Conservation (phyloP, 2,113 vertebrate genomes). For the Pterocles burchelli region DNA sequence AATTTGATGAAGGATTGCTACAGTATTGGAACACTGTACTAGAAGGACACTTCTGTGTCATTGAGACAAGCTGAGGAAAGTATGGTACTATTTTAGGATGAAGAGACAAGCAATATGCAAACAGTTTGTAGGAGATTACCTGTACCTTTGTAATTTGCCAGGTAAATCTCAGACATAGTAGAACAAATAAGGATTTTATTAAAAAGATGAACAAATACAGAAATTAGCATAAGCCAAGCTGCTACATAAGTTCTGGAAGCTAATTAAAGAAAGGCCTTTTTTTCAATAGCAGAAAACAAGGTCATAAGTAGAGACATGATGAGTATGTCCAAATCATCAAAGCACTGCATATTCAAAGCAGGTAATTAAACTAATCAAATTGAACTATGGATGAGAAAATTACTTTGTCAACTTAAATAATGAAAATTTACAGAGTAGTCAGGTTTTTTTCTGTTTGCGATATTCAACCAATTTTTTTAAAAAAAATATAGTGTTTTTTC, state of each 20-base stretch:
- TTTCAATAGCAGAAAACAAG: neutral
- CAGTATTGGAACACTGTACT: neutral
- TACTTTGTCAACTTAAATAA: neutral
- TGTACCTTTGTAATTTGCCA: neutral
- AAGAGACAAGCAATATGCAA: neutral
- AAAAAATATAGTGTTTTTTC: neutral
- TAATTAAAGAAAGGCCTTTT: neutral
- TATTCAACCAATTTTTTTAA: neutral
- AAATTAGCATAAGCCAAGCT: neutral
- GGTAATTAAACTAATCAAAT: neutral
- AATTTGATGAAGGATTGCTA: neutral
- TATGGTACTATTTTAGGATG: neutral
- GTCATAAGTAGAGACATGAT: neutral
- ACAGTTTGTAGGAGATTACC: neutral
- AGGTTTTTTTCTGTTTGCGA: neutral
- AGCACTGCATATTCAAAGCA: neutral
- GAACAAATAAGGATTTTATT: neutral
- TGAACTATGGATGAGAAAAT: neutral
- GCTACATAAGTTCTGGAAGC: neutral
- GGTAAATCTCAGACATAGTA: neutral
- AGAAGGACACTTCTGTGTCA: neutral
- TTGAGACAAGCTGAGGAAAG: neutral
- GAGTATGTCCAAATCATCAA: neutral
- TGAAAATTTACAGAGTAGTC: neutral
- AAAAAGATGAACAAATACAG: neutral